Percentiles rank a stretch among this genome's conserved stretches.
These are phyloP conservation scores for Rhagium mordax DNA, from an alignment of 2,888 invertebrate genomes.

Conservation along the genomic window DNA sequence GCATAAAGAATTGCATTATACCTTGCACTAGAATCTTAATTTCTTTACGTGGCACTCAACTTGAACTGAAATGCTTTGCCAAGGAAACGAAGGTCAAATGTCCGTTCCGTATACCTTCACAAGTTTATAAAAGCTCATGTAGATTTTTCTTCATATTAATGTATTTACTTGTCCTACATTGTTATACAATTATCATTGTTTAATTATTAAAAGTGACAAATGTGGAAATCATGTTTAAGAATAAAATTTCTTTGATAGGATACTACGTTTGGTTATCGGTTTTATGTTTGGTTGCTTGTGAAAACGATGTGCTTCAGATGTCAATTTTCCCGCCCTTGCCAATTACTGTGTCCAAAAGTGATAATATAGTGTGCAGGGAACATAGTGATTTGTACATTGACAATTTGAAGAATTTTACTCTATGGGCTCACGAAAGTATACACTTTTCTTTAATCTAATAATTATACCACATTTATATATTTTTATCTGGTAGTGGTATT, in stretches of 20 bases:
- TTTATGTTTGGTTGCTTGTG: slow-evolving; percentile 27
- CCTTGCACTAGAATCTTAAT: slow-evolving; percentile 8
- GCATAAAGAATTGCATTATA: background rate
- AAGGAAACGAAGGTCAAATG: slow-evolving; percentile 51
- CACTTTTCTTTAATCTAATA: background rate
- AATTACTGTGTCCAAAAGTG: slow-evolving; percentile 52
- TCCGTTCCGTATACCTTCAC: slow-evolving; percentile 46
- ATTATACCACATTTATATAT: no score
- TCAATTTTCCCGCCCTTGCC: slow-evolving; percentile 56
- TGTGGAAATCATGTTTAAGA: slow-evolving; percentile 34
- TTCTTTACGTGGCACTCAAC: slow-evolving; percentile 43
- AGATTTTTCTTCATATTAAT: slow-evolving; percentile 48
- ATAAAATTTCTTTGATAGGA: slow-evolving; percentile 23
- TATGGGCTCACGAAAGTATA: slow-evolving; percentile 59
- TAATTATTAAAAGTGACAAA: background rate
- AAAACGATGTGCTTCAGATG: slow-evolving; percentile 41
- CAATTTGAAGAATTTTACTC: slow-evolving; percentile 54
- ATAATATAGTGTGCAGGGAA: slow-evolving; percentile 54
- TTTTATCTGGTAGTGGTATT: no score
- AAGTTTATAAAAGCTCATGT: slow-evolving; percentile 53
- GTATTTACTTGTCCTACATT: slow-evolving; percentile 30
- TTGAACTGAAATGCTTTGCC: slow-evolving; percentile 44
- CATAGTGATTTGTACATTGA: slow-evolving; percentile 56
- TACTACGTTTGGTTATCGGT: slow-evolving; percentile 11
- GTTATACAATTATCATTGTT: slow-evolving; percentile 25